Percentiles rank a stretch among this genome's conserved stretches.
Evolutionary conservation across 2,113 vertebrate genomes (phyloP).

Genomic region (Calcarius ornatus): DNA sequence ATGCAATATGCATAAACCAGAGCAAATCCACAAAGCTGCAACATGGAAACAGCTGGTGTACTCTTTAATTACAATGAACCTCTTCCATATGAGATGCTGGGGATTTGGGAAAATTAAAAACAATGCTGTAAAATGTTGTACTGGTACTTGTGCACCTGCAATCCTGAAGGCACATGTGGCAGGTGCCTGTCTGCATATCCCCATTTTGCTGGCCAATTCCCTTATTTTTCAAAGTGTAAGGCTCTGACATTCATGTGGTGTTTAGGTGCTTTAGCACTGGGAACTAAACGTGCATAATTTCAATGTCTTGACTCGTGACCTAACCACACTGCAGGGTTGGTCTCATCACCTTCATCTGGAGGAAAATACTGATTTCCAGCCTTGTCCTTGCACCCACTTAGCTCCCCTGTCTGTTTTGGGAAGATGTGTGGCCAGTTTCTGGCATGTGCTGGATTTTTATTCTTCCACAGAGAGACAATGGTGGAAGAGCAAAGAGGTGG

Average conservation of each 20-base stretch:
- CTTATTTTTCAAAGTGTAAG: not conserved
- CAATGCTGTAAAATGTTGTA: not conserved
- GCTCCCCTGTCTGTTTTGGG: not conserved
- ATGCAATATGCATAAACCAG: not conserved
- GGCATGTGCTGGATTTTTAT: accelerated
- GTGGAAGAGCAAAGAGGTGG: not conserved
- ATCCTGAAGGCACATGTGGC: not conserved
- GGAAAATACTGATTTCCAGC: not conserved
- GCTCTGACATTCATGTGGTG: not conserved
- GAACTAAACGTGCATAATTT: accelerated
- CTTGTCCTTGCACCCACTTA: not conserved
- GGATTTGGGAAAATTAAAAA: not conserved
- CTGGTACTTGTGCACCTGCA: not conserved
- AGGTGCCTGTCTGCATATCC: not conserved
- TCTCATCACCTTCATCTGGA: not conserved
- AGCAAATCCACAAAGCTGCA: not conserved
- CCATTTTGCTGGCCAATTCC: not conserved
- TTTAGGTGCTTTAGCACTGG: not conserved
- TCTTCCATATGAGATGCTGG: not conserved
- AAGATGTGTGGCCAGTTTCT: not conserved
- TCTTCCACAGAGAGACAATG: not conserved
- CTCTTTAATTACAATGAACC: not conserved
- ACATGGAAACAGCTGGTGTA: not conserved
- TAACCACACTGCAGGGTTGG: not conserved
- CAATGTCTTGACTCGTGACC: not conserved